Conservation (phyloP, 2,113 vertebrate species). For the Oriolus oriolus region DNA sequence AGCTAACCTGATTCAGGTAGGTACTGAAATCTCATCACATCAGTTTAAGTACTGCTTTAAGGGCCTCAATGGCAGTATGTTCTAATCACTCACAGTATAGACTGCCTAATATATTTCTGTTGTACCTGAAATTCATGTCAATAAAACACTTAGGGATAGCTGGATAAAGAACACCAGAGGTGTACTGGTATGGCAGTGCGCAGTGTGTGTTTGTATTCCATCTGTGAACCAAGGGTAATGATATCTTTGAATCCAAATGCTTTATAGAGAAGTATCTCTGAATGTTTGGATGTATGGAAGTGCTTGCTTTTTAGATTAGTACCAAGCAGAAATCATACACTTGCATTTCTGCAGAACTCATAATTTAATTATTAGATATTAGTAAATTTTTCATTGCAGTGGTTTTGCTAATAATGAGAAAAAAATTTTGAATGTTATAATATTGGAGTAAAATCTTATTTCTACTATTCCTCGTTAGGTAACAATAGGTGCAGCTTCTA, state of each 20-base stretch:
- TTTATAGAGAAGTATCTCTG: background rate
- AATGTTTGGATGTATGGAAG: background rate
- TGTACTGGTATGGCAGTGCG: background rate
- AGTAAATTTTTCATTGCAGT: background rate
- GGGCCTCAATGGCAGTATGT: background rate
- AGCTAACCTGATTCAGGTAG: slow-evolving; percentile 94
- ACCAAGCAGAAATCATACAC: background rate
- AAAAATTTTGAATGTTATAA: background rate
- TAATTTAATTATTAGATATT: background rate
- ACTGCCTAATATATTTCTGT: background rate
- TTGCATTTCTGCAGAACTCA: background rate
- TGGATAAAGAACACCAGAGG: background rate
- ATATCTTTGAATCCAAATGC: background rate
- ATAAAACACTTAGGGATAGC: background rate
- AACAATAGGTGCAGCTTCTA: background rate
- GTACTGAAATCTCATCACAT: background rate
- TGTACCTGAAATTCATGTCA: background rate
- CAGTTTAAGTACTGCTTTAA: background rate
- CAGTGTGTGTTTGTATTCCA: background rate
- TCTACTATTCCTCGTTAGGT: background rate
- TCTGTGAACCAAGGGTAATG: background rate
- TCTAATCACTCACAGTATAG: background rate
- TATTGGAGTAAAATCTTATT: background rate
- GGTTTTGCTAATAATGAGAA: background rate
- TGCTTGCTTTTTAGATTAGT: background rate